Evolutionary conservation across 2,888 invertebrate species (phyloP), one percentile per base, ranked within the genome.

Genomic region (Colostygia pectinataria): DNA sequence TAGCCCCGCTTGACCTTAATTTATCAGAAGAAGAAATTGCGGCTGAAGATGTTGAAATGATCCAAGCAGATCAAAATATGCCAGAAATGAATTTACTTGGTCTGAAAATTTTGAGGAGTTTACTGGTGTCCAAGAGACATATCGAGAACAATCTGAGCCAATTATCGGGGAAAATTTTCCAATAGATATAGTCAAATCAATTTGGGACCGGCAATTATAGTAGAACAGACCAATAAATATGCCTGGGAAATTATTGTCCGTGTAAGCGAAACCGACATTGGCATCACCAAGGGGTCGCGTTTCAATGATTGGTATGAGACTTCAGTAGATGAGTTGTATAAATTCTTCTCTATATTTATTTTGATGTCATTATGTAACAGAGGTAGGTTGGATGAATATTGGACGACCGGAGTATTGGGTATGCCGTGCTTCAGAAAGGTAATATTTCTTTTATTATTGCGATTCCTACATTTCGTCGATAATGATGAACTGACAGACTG

Each of bases 401-500:
- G 54, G 60, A 40, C 43, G 9, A 49, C 49, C 12, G 52, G 55
- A 7, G 25, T 55, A 4, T 34, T 61, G 31, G 57, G 52, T 3
- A 65, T 61, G 62, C 58, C 57, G 4, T 24, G 25, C 6, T 60
- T 63, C 28, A 13, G 57, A 9, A 24, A 46, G 28, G 28, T 61
- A n/a, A 65, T 62, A 10, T 63, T 56, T 28, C 10, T 38, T 24
- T 6, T 58, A 24, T 39, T 62, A 18, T 14, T 47, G 7, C 44
- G 46, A 25, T 65, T 58, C 12, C 13, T 23, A 20, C 61, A 64
- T 23, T 61, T 64, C 36, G 42, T 46, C 4, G 56, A 60, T 25
- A 61, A 64, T 44, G 42, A 48, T 14, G 18, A 32, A 23, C 20
- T 55, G 15, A 13, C 23, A 8, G 25, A 38, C 29, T 12, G 27